Base-by-base conservation (phyloP, 37 sponge, comb jelly and placozoan genomes). In the Aplysina aerophoba region DNA sequence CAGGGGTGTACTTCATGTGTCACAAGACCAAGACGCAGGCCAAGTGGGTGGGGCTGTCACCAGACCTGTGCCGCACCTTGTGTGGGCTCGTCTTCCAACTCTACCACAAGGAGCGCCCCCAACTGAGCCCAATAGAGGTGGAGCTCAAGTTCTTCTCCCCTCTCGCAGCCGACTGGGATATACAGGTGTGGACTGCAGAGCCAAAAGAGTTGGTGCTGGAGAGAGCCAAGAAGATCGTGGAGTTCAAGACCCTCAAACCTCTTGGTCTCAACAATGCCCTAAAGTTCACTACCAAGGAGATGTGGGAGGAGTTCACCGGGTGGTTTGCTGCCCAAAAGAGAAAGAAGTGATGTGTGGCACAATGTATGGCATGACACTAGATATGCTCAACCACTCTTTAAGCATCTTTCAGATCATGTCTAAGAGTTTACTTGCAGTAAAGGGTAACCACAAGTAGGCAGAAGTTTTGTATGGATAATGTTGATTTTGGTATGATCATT, bases 121-220 rank as follows among this genome's bases (percentile, higher is more conserved):
- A 34, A 24, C 25, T 41, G 67, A 87, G 11, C 16, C 71, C 59
- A 38, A 0, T 75, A 12, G 78, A 75, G 40, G 78, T 75, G 54
- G 78, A 81, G 82, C 39, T 61, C 36, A 61, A 81, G 82, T 34
- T 55, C 37, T 59, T 81, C 62, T 81, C 63, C 30, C 82, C 82
- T 19, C 19, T 15, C 8, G 33, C 82, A 11, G 82, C 33, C 6
- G 35, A 61, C 35, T 62, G 61, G 82, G 19, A 27, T n/a, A n/a
- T n/a, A n/a, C n/a, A n/a, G n/a, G n/a, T n/a, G n/a, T n/a, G n/a
- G n/a, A n/a, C n/a, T n/a, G n/a, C n/a, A n/a, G n/a, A n/a, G n/a
- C n/a, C n/a, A n/a, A n/a, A n/a, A n/a, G n/a, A n/a, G 19, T 65
- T 21, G 34, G 36, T 73, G 40, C 4, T 73, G 39, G 74, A 33